A percentile compares a stretch with the other conserved stretches of the same genome.
These are phyloP conservation scores for Pseudoips prasinana DNA, from an alignment of 2,888 invertebrate species.

Conservation along the genomic window DNA sequence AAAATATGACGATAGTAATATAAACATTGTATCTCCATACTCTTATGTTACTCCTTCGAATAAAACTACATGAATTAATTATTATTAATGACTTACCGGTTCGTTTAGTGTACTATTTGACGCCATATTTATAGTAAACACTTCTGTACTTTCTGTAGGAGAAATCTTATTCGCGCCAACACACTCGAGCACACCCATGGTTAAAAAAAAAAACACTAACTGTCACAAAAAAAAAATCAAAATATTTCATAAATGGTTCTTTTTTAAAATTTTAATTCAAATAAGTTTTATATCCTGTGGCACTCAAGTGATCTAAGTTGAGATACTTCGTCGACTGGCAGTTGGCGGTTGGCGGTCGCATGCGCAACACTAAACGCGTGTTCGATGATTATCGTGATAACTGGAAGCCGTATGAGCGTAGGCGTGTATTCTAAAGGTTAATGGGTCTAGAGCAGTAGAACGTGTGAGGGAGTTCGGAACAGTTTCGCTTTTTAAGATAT, in stretches of 20 bases:
- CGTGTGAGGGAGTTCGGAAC: conserved; percentile 6
- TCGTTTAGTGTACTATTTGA: conserved; percentile 54
- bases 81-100: conserved; percentile 54
- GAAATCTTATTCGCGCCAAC: conserved; percentile 50
- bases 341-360: conserved; percentile 18
- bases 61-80: no score
- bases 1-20: no score
- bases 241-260: neutral
- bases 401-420: conserved; percentile 30
- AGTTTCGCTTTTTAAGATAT: no score
- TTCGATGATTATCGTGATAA: conserved; percentile 22
- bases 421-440: conserved; percentile 23
- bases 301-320: conserved; percentile 28
- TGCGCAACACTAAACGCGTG: conserved; percentile 22
- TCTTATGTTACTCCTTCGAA: no score
- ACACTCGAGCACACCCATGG: conserved; percentile 65
- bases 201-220: conserved; percentile 15
- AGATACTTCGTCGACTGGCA: conserved; percentile 29
- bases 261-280: neutral
- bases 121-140: conserved; percentile 54
- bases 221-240: conserved; percentile 1
- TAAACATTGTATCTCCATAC: no score
- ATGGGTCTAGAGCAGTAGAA: conserved; percentile 15
- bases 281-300: neutral
- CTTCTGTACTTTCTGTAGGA: conserved; percentile 63